Evolutionary conservation across 2,113 vertebrate species (phyloP), one percentile per base, ranked within the genome.

Genomic region (Reinhardtius hippoglossoides): DNA sequence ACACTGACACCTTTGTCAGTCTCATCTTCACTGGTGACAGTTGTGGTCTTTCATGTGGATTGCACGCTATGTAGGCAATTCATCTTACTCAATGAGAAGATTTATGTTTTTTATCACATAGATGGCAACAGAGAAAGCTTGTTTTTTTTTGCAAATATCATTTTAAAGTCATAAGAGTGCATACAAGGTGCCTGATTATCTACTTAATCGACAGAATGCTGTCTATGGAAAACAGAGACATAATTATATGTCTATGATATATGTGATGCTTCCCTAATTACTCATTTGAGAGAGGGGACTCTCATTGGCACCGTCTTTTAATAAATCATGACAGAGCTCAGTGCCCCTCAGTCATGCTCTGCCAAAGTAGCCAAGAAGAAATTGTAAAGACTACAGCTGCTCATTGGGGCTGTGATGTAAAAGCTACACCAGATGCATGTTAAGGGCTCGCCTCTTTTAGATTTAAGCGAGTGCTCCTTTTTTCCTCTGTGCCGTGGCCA

Each of bases 221-320:
- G 31, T 70, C 54, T 74, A 26, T 59, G 67, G 58, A 68, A 81
- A 84, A 84, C 82, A 7, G 0, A 31, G 31, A 31, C 31, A 35
- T 67, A 74, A 66, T 81, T 52, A 42, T 57, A 86, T 67, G 81
- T 76, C 68, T 54, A 2, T 37, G 42, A 72, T 59, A 88, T 86
- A 83, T 83, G 62, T 76, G 31, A 31, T 31, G 57, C 81, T 79
- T 83, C 64, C 60, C 68, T 77, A 87, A 92, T 89, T 64, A 87
- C 79, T 86, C 79, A 71, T 67, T 71, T 79, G 67, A 54, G 61
- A 68, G 69, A 79, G 50, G 24, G 52, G 42, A 20, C 74, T 63
- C 61, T 90, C 76, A 20, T 40, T 74, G 78, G 63, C 73, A 70
- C 31, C 52, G 77, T 56, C 54, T 77, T 66, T 24, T 79, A 37